phyloP scores from a whole-genome alignment of 2,888 invertebrate genomes.

The Drosophila anomalata region DNA sequence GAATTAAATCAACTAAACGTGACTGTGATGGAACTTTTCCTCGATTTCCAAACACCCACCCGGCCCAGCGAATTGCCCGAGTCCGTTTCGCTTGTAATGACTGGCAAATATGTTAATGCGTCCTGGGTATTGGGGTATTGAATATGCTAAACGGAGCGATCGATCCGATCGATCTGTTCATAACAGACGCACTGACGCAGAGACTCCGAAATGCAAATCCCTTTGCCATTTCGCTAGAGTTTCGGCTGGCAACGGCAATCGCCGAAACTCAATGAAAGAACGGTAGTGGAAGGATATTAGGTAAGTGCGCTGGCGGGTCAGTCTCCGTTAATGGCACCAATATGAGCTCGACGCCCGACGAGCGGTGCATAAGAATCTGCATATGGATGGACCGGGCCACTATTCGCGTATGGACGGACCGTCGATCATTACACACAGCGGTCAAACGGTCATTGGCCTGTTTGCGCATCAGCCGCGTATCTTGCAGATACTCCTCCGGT shows the following conservation, averaged over 20 bases:
- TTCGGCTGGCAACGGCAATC: slow-evolving; percentile 38
- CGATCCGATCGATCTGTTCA: slow-evolving; percentile 28
- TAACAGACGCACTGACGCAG: slow-evolving; percentile 52
- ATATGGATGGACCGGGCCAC: slow-evolving; percentile 34
- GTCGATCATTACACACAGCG: slow-evolving; percentile 72
- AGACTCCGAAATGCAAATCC: slow-evolving; percentile 62
- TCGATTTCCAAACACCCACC: slow-evolving; percentile 60
- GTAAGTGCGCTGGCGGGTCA: slow-evolving; percentile 43
- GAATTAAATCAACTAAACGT: slow-evolving; percentile 70
- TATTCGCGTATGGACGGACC: slow-evolving; percentile 6
- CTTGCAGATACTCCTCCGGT: slow-evolving; percentile 45
- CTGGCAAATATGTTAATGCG: slow-evolving; percentile 61
- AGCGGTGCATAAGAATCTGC: slow-evolving; percentile 60
- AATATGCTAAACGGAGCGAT: slow-evolving; percentile 60
- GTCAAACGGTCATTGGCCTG: slow-evolving; percentile 79
- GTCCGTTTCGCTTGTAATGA: slow-evolving; percentile 34
- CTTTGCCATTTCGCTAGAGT: slow-evolving; percentile 8
- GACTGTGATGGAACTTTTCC: slow-evolving; percentile 69
- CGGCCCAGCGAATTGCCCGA: slow-evolving; percentile 7
- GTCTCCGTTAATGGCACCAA: slow-evolving; percentile 52
- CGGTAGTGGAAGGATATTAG: slow-evolving; percentile 59
- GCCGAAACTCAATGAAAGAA: slow-evolving; percentile 59
- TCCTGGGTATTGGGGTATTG: slow-evolving; percentile 37
- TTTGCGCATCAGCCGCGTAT: slow-evolving; percentile 49
- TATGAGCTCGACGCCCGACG: slow-evolving; percentile 6